phyloP scores from a whole-genome alignment of 2,113 vertebrate genomes.

The Phaethornis superciliosus region DNA sequence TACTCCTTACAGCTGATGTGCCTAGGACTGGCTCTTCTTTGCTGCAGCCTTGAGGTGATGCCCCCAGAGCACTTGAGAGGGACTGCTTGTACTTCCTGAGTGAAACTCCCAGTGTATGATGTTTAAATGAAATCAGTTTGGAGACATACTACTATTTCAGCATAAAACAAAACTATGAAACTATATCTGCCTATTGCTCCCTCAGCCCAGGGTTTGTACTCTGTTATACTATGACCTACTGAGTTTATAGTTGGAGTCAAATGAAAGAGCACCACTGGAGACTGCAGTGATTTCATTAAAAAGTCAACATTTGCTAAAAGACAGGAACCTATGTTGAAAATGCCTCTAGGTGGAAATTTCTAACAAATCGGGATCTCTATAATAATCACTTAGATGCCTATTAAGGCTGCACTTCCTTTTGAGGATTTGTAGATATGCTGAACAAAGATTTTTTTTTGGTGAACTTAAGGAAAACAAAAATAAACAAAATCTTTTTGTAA shows the following conservation, averaged over 20 bases:
- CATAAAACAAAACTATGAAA: background rate
- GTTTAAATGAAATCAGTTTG: background rate
- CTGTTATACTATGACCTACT: background rate
- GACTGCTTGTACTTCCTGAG: accelerated
- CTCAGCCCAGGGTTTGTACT: background rate
- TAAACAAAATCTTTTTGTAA: background rate
- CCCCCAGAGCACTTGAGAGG: background rate
- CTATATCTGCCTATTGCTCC: background rate
- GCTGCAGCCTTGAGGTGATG: background rate
- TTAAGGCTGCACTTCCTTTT: background rate
- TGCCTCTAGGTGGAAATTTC: background rate
- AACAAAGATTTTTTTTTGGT: background rate
- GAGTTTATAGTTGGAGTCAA: constrained; percentile 10
- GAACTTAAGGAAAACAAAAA: background rate
- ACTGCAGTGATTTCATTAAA: background rate
- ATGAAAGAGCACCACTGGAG: background rate
- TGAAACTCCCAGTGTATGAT: accelerated
- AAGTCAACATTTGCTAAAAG: background rate
- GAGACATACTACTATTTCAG: background rate
- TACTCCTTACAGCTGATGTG: background rate
- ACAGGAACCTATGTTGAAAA: background rate
- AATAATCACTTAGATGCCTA: background rate
- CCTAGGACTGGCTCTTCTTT: background rate
- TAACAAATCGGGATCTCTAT: background rate
- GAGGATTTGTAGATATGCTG: background rate